A percentile compares a stretch with the other conserved stretches of the same genome.
Conservation (phyloP, 2,888 invertebrate species). For the Oithona nana region DNA sequence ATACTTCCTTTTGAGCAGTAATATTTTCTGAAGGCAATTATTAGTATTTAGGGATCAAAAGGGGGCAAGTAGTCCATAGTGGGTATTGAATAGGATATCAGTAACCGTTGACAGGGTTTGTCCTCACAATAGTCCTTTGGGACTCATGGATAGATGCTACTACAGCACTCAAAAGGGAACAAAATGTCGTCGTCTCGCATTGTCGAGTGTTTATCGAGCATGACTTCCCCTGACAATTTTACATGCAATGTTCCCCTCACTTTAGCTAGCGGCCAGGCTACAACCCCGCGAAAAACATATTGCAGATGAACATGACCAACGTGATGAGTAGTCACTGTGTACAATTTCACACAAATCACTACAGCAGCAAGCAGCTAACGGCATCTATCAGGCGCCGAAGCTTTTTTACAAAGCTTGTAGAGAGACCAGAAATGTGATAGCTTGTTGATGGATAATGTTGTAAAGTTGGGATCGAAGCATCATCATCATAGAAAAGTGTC, state of each 20-base stretch:
- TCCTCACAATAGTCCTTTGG: background rate
- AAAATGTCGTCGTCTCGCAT: background rate
- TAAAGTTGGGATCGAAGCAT: too few relatives aligned
- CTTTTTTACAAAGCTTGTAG: too few relatives aligned
- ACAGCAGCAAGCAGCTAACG: too few relatives aligned
- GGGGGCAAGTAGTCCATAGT: too few relatives aligned
- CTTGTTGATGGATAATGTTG: too few relatives aligned
- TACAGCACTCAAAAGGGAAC: background rate
- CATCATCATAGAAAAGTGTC: too few relatives aligned
- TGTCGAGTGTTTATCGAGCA: slow-evolving; percentile 12
- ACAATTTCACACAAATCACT: background rate
- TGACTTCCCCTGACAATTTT: background rate
- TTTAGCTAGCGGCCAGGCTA: background rate
- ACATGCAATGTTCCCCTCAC: background rate
- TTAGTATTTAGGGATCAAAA: background rate
- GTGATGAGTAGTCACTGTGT: background rate
- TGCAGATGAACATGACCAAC: background rate
- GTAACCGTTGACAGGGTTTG: background rate
- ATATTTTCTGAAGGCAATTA: background rate
- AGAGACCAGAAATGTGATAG: too few relatives aligned
- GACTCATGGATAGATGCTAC: background rate
- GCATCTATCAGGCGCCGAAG: too few relatives aligned
- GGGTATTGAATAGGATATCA: background rate
- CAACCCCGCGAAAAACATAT: background rate
- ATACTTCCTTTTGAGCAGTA: too few relatives aligned